phyloP scores from a whole-genome alignment of 2,888 invertebrate genomes.

The Drosophila maculinotata region DNA sequence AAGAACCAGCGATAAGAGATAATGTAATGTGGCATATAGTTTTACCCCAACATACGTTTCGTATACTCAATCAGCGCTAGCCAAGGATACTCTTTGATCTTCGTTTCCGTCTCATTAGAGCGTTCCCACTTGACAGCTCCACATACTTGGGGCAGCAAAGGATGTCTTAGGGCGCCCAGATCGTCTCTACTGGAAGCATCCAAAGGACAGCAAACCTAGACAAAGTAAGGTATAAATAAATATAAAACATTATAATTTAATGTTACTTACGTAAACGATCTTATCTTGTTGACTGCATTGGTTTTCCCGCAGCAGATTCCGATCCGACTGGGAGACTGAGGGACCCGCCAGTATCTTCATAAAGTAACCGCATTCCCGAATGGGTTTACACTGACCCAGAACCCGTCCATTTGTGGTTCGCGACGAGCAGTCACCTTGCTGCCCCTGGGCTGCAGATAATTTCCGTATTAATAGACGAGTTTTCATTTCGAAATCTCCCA shows the following conservation, averaged over 20 bases:
- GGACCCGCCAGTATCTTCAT: slow-evolving; percentile 45
- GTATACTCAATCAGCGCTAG: slow-evolving; percentile 64
- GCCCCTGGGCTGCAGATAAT: slow-evolving; percentile 41
- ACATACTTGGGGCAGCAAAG: slow-evolving; percentile 55
- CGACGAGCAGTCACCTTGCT: slow-evolving; percentile 40
- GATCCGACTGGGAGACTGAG: slow-evolving; percentile 35
- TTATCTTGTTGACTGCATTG: slow-evolving; percentile 41
- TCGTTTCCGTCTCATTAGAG: slow-evolving; percentile 43
- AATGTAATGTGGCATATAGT: not conserved
- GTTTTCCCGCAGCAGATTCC: slow-evolving; percentile 54
- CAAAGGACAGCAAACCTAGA: slow-evolving; percentile 65
- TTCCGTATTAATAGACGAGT: slow-evolving; percentile 39
- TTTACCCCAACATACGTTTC: slow-evolving; percentile 39
- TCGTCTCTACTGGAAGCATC: slow-evolving; percentile 22
- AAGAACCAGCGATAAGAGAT: slow-evolving; percentile 32
- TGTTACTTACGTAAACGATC: slow-evolving; percentile 44
- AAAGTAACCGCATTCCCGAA: slow-evolving; percentile 57
- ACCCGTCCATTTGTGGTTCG: slow-evolving; percentile 21
- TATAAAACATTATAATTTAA: not conserved
- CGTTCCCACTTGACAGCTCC: slow-evolving; percentile 56
- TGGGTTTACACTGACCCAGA: slow-evolving; percentile 40
- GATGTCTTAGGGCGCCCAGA: slow-evolving; percentile 34
- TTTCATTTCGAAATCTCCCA: slow-evolving; percentile 19
- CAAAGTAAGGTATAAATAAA: not conserved
- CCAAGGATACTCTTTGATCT: slow-evolving; percentile 69